Percentiles rank a stretch among this genome's conserved stretches.
Evolutionary conservation across 2,113 vertebrate species (phyloP).

Genomic region (Chrysochloris asiatica): DNA sequence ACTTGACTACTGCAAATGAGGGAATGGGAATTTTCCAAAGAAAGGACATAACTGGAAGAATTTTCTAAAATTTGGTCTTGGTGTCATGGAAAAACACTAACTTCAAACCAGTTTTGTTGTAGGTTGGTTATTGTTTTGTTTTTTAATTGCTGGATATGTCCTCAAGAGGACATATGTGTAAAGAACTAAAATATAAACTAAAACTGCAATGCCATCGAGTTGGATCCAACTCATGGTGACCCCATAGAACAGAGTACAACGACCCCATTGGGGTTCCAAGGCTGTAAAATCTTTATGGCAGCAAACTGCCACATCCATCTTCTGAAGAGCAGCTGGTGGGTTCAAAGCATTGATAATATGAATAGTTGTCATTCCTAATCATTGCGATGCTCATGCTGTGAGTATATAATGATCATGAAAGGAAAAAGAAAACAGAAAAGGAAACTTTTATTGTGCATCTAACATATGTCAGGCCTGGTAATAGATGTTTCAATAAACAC

Average conservation of each 20-base stretch:
- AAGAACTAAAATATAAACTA: neutral
- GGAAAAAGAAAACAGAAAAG: neutral
- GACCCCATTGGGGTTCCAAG: too few species aligned
- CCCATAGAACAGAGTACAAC: neutral
- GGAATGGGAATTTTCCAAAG: slow-evolving; percentile 68
- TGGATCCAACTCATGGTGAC: neutral
- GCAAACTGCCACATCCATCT: neutral
- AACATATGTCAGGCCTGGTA: neutral
- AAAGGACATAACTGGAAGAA: slow-evolving; percentile 65
- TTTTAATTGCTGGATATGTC: neutral
- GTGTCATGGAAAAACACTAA: slow-evolving; percentile 74
- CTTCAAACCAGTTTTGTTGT: slow-evolving; percentile 3
- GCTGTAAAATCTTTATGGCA: neutral
- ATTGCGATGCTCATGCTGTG: neutral
- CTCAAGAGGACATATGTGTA: slow-evolving; percentile 8
- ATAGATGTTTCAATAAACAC: neutral
- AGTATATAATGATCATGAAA: neutral
- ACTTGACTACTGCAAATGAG: slow-evolving; percentile 49
- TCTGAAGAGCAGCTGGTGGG: neutral
- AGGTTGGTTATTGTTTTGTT: too few species aligned
- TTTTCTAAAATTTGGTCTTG: slow-evolving; percentile 61
- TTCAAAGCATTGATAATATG: neutral
- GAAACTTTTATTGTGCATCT: neutral
- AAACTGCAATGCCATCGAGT: neutral
- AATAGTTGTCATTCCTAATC: neutral